Evolutionary conservation across 1,140 invertebrate species (phyloP).

Genomic region (Penaeus indicus): DNA sequence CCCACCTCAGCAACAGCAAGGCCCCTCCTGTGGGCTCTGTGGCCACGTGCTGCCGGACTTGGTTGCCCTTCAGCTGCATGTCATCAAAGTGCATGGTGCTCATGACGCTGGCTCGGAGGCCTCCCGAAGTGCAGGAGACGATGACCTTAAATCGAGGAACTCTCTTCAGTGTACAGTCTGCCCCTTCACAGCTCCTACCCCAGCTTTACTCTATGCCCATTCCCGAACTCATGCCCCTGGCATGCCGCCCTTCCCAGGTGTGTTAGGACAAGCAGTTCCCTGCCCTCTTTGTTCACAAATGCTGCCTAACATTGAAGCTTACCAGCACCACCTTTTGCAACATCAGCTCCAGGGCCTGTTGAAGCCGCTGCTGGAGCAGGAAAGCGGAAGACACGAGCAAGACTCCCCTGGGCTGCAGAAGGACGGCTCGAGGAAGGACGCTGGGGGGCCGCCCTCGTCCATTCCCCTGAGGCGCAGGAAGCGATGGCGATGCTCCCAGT

Average conservation of each 20-base stretch:
- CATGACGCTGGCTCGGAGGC: conserved; percentile 55
- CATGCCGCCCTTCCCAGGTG: conserved; percentile 33
- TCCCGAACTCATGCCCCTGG: conserved; percentile 55
- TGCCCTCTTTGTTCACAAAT: conserved; percentile 77
- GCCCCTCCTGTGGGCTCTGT: conserved; percentile 72
- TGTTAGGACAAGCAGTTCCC: conserved; percentile 69
- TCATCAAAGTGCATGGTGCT: conserved; percentile 73
- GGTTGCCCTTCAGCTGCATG: conserved; percentile 74
- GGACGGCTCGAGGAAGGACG: conserved; percentile 8
- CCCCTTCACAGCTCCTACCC: conserved; percentile 51
- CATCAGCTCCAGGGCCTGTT: conserved; percentile 76
- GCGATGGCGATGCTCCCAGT: conserved; percentile 71
- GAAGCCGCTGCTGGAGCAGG: conserved; percentile 66
- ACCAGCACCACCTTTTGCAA: conserved; percentile 76
- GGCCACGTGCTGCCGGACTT: conserved; percentile 72
- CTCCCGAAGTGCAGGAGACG: not conserved
- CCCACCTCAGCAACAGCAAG: conserved; percentile 42
- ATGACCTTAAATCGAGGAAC: conserved; percentile 34
- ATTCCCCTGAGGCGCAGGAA: conserved; percentile 44
- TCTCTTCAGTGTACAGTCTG: conserved; percentile 59
- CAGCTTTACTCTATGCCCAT: conserved; percentile 59
- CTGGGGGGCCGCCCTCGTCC: not conserved
- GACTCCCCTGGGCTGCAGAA: not conserved
- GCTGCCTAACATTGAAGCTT: conserved; percentile 74
- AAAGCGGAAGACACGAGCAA: conserved; percentile 6